Evolutionary conservation across 2,113 vertebrate species (phyloP), one percentile per base, ranked within the genome.

Genomic region (Pycnonotus jocosus): DNA sequence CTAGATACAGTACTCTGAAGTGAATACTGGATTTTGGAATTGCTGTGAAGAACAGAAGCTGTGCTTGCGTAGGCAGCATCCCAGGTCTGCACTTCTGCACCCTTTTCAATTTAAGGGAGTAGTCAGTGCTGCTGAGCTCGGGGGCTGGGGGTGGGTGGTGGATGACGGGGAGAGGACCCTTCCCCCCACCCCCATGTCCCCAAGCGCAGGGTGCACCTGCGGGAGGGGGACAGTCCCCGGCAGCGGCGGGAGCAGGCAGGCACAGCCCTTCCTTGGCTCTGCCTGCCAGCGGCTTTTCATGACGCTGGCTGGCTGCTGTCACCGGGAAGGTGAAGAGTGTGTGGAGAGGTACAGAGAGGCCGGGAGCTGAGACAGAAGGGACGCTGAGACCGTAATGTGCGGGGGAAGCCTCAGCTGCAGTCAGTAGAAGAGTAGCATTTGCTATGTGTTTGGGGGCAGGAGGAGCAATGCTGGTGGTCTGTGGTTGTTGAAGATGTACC

Each of bases 381-480:
- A 6, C 9, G 15, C 3, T 31, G n/a, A 15, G 24, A 15, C 20
- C 2, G 0, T 27, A 20, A 28, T 5, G 51, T 3, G 0, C 1
- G 1, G 4, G 18, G 18, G 24, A 54, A 40, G 18, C 30, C 6
- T 40, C 11, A 7, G 0, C 1, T 50, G 42, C 47, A n/a, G 53
- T 15, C n/a, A 38, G 6, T 7, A 15, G 35, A 15, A 38, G 64
- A n/a, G 15, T 1, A 37, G 51, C 5, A 1, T 44, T 72, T 38
- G 23, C 56, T 51, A 10, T 0, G 3, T 25, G 2, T 27, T 47
- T 21, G 24, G 9, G 19, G 19, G 10, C 0, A 0, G 48, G 24
- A 62, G 42, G 5, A n/a, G 35, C 37, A 35, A 3, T 24, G 72
- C 40, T 48, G 42, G 3, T 21, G 22, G 8, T 4, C n/a, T 76